Percentiles rank a stretch among this genome's conserved stretches.
These are phyloP conservation scores for Meta bourneti DNA, from an alignment of 2,888 invertebrate genomes.

Conservation along the genomic window DNA sequence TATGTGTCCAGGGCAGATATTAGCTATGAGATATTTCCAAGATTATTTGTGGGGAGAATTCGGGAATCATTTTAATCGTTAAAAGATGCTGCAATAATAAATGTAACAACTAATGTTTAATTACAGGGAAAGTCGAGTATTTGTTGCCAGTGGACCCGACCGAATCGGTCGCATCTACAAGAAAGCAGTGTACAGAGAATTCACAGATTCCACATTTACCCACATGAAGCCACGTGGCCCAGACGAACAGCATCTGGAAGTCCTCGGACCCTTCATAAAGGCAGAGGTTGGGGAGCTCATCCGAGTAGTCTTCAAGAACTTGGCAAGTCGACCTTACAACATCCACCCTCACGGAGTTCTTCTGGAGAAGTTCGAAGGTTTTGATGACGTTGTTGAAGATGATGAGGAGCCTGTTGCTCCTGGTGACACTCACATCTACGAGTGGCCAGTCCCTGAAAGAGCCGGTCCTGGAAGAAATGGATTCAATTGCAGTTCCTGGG, in stretches of 20 bases:
- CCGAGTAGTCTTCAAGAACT: slow-evolving; percentile 77
- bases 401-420: slow-evolving; percentile 76
- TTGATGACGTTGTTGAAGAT: slow-evolving; percentile 53
- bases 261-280: slow-evolving; percentile 79
- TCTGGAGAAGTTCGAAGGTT: slow-evolving; percentile 49
- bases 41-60: no score
- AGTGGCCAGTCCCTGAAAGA: slow-evolving; percentile 77
- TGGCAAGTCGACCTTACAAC: slow-evolving; percentile 76
- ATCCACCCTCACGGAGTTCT: slow-evolving; percentile 77
- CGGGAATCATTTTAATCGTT: no score
- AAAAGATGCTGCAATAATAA: no score
- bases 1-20: no score
- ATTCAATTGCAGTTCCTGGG: slow-evolving; percentile 77
- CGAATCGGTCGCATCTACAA: slow-evolving; percentile 77
- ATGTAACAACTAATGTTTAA: no score
- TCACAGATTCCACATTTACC: slow-evolving; percentile 76
- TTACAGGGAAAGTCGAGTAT: slow-evolving; percentile 64
- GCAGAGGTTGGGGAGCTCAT: slow-evolving; percentile 79
- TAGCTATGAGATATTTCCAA: no score
- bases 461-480: slow-evolving; percentile 77
- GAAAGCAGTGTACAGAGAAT: slow-evolving; percentile 77
- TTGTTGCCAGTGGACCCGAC: slow-evolving; percentile 62
- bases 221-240: slow-evolving; percentile 57
- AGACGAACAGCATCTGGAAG: slow-evolving; percentile 69
- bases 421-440: slow-evolving; percentile 76